Evolutionary conservation across 2,888 invertebrate species (phyloP).

Genomic region (Drosophila longiperda): DNA sequence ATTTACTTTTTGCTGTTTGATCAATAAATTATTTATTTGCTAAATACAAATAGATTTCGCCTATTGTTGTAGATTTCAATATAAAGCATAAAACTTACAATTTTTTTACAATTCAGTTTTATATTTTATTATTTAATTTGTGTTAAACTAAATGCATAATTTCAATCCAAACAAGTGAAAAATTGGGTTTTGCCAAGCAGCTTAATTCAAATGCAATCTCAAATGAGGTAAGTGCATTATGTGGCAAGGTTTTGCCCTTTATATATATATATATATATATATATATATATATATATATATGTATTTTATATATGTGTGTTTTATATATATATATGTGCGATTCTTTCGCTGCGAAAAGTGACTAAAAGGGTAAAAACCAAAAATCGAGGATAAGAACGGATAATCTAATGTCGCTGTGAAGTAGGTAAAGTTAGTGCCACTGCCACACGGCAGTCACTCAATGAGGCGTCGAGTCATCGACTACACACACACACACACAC

Average conservation of each 20-base stretch:
- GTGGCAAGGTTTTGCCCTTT: conserved; percentile 42
- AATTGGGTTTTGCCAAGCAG: neutral
- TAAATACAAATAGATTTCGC: neutral
- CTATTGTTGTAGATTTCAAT: neutral
- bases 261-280: conserved; percentile 3
- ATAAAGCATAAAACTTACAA: neutral
- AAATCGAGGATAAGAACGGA: conserved; percentile 84
- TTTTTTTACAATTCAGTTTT: neutral
- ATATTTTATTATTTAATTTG: neutral
- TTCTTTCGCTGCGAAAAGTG: conserved; percentile 47
- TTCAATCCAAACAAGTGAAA: neutral
- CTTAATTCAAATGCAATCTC: conserved; percentile 39
- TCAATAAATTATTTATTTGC: too few relatives aligned
- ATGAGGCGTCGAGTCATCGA: conserved; percentile 60
- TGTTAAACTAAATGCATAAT: neutral
- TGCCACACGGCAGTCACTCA: conserved; percentile 53
- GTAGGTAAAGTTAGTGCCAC: conserved; percentile 63
- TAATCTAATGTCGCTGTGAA: conserved; percentile 81
- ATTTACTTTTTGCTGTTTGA: too few relatives aligned
- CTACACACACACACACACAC: conserved; percentile 37
- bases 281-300: conserved; percentile 2
- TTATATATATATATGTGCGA: conserved; percentile 20
- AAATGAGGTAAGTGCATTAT: conserved; percentile 70
- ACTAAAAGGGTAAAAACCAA: conserved; percentile 83
- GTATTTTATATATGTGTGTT: neutral